A percentile compares a stretch with the other conserved stretches of the same genome.
Evolutionary conservation across 1,140 invertebrate species (phyloP).

Genomic region (Pogonomyrmex barbatus): DNA sequence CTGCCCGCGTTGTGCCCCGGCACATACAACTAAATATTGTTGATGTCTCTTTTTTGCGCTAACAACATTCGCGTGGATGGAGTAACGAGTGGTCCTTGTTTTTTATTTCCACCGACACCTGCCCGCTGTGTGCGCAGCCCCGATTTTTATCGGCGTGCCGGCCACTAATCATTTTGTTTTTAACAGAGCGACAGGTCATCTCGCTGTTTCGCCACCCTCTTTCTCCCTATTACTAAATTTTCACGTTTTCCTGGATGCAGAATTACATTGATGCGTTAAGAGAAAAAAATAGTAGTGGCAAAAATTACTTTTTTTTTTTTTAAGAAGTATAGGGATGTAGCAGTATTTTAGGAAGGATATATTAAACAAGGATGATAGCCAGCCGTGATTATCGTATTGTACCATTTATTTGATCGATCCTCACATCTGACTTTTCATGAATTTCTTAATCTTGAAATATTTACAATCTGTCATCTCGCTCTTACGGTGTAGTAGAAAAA

Average conservation of each 20-base stretch:
- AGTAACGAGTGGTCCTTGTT: slow-evolving; percentile 69
- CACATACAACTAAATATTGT: slow-evolving; percentile 72
- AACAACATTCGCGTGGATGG: slow-evolving; percentile 69
- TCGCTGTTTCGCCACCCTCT: slow-evolving; percentile 10
- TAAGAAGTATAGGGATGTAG: not conserved
- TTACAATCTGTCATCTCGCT: slow-evolving; percentile 67
- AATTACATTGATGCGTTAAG: slow-evolving; percentile 15
- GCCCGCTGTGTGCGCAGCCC: slow-evolving; percentile 50
- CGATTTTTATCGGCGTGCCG: slow-evolving; percentile 68
- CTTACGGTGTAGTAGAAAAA: slow-evolving; percentile 84
- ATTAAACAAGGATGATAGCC: not conserved
- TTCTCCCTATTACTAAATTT: slow-evolving; percentile 15
- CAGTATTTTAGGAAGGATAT: not conserved
- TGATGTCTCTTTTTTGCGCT: slow-evolving; percentile 66
- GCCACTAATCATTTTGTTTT: slow-evolving; percentile 63
- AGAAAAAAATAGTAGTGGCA: not conserved
- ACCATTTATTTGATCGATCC: slow-evolving; percentile 66
- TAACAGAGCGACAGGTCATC: slow-evolving; percentile 52
- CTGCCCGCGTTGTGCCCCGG: slow-evolving; percentile 33
- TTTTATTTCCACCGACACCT: slow-evolving; percentile 69
- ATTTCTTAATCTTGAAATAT: slow-evolving; percentile 67
- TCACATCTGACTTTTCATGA: slow-evolving; percentile 34
- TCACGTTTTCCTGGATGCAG: slow-evolving; percentile 3
- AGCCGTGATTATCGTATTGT: slow-evolving; percentile 56
- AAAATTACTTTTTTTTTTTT: not conserved